Percentiles rank a stretch among this genome's conserved stretches.
Conservation (phyloP, 2,797 vertebrate genomes). For the Perodicticus potto region DNA sequence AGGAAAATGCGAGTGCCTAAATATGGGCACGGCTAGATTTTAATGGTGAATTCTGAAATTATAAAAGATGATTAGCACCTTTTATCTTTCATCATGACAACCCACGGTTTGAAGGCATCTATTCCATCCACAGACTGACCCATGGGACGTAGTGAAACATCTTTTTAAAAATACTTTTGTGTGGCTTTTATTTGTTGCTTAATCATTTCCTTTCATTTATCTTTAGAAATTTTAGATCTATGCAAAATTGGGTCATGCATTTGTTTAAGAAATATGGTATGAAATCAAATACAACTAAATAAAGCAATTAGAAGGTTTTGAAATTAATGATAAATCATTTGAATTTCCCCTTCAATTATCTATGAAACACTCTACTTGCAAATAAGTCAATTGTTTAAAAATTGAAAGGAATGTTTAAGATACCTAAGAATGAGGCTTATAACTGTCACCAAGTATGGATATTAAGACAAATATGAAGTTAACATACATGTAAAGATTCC, state of each 20-base stretch:
- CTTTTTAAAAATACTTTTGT: neutral
- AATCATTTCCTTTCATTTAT: slow-evolving; percentile 59
- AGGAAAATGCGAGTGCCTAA: slow-evolving; percentile 69
- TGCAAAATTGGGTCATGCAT: slow-evolving; percentile 38
- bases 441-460: neutral
- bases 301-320: neutral
- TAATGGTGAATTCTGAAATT: slow-evolving; percentile 63
- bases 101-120: neutral
- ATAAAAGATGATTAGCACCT: slow-evolving; percentile 42
- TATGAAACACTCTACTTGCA: neutral
- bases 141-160: neutral
- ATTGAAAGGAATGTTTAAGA: slow-evolving; percentile 12
- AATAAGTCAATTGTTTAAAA: slow-evolving; percentile 24
- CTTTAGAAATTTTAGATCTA: slow-evolving; percentile 39
- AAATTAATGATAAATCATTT: slow-evolving; percentile 30
- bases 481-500: neutral
- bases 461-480: slow-evolving; percentile 42
- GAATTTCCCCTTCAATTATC: neutral
- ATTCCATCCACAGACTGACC: neutral
- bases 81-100: neutral
- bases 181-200: slow-evolving; percentile 9
- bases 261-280: neutral
- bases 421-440: neutral
- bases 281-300: slow-evolving; percentile 49
- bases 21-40: slow-evolving; percentile 35